Percentiles rank a stretch among this genome's conserved stretches.
Evolutionary conservation across 1,140 invertebrate genomes (phyloP).

Genomic region (Hesperophylax magnus): DNA sequence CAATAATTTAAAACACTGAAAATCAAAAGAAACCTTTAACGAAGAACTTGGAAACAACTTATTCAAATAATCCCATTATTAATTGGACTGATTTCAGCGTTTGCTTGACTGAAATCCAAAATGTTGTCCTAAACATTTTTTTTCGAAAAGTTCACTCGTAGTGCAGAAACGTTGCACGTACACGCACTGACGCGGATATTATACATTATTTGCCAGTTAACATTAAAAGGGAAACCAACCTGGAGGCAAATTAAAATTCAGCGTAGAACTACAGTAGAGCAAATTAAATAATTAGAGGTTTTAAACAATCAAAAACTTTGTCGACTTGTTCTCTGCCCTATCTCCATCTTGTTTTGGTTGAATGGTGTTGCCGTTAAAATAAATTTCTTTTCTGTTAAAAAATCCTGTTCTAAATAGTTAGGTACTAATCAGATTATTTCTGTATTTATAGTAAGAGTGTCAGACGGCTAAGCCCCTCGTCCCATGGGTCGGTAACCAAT

Average conservation of each 20-base stretch:
- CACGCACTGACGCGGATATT: not conserved
- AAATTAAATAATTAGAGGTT: not conserved
- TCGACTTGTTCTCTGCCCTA: conserved; percentile 1
- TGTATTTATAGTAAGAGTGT: too few relatives aligned
- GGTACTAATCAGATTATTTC: too few relatives aligned
- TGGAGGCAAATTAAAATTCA: not conserved
- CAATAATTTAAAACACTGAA: not conserved
- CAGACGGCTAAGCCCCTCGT: too few relatives aligned
- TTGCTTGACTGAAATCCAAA: not conserved
- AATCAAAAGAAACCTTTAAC: not conserved
- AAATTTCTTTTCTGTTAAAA: too few relatives aligned
- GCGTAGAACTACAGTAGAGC: not conserved
- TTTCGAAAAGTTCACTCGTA: not conserved
- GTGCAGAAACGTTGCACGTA: not conserved
- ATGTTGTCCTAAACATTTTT: not conserved
- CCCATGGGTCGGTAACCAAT: too few relatives aligned
- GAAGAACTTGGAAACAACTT: not conserved
- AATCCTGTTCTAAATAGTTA: too few relatives aligned
- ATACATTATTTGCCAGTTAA: not conserved
- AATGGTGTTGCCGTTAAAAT: not conserved
- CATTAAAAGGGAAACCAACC: not conserved
- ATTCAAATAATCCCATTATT: not conserved
- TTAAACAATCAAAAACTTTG: conserved; percentile 14
- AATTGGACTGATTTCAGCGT: not conserved
- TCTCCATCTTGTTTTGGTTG: conserved; percentile 11